Evolutionary conservation across 2,888 invertebrate genomes (phyloP).

Genomic region (Notodonta ziczac): DNA sequence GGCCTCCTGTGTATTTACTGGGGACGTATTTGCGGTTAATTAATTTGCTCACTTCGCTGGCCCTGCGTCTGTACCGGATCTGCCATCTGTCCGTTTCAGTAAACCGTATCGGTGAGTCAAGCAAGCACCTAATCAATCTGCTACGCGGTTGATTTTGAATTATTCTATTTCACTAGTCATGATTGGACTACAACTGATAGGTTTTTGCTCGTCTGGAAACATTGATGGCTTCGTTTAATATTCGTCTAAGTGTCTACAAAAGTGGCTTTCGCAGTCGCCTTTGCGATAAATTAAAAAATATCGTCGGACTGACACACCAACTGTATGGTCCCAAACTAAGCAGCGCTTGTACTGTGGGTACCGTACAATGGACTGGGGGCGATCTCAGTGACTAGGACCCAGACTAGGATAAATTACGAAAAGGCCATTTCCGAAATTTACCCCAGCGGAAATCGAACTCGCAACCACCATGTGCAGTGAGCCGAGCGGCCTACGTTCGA

Average conservation of each 20-base stretch:
- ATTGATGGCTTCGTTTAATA: conserved; percentile 22
- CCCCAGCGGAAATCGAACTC: no score
- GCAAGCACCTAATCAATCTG: conserved; percentile 63
- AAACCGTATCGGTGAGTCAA: conserved; percentile 53
- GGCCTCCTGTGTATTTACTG: conserved; percentile 34
- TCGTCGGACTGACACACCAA: no score
- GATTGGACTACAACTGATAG: conserved; percentile 50
- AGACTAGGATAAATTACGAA: no score
- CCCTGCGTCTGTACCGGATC: conserved; percentile 32
- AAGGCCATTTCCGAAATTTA: no score
- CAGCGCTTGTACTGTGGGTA: no score
- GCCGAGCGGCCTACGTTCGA: no score
- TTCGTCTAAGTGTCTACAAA: conserved; percentile 36
- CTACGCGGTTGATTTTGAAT: conserved; percentile 57
- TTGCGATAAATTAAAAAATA: no score
- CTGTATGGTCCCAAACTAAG: no score
- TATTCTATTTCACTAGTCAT: conserved; percentile 49
- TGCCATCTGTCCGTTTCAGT: conserved; percentile 55
- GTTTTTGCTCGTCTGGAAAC: background rate
- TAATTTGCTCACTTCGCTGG: conserved; percentile 55
- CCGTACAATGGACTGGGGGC: no score
- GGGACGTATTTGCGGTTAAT: conserved; percentile 53
- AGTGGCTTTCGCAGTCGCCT: no score
- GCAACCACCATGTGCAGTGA: no score
- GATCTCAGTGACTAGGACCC: no score